These are phyloP conservation scores for Brachyhypopomus occidentalis DNA, from an alignment of 2,113 vertebrate genomes.

Conservation along the genomic window DNA sequence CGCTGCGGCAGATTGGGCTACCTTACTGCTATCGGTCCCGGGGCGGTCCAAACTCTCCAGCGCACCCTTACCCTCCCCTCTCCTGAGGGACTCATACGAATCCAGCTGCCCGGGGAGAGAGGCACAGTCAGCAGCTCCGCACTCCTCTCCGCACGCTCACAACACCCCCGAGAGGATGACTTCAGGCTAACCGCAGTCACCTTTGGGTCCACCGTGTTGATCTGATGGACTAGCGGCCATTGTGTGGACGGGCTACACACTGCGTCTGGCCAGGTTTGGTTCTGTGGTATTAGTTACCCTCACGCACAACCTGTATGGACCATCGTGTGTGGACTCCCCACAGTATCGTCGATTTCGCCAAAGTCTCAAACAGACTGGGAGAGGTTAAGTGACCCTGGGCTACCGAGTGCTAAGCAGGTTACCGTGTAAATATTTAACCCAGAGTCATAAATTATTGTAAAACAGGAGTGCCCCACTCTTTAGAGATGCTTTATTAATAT, in stretches of 20 bases:
- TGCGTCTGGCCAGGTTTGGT: background rate
- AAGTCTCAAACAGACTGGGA: background rate
- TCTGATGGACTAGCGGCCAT: too few relatives aligned
- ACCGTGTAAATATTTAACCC: background rate
- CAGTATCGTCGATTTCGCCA: background rate
- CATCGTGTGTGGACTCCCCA: background rate
- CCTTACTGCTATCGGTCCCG: constrained; percentile 62
- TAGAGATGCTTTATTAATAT: constrained; percentile 33
- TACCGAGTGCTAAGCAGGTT: background rate
- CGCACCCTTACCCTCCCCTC: constrained; percentile 59
- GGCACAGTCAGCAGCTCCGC: constrained; percentile 32
- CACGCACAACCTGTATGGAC: background rate
- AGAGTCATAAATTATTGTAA: background rate
- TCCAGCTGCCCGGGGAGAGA: constrained; percentile 61
- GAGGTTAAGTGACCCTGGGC: background rate
- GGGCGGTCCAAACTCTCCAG: constrained; percentile 53
- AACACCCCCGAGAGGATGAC: background rate
- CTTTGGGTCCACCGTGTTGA: too few relatives aligned
- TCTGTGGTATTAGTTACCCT: background rate
- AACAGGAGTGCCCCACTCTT: background rate
- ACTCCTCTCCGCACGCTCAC: background rate
- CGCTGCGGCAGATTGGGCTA: constrained; percentile 54
- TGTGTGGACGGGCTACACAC: background rate
- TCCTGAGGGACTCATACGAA: constrained; percentile 52
- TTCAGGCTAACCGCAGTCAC: background rate